Evolutionary conservation across 2,113 vertebrate species (phyloP).

Genomic region (Psilopsiagon aymara): DNA sequence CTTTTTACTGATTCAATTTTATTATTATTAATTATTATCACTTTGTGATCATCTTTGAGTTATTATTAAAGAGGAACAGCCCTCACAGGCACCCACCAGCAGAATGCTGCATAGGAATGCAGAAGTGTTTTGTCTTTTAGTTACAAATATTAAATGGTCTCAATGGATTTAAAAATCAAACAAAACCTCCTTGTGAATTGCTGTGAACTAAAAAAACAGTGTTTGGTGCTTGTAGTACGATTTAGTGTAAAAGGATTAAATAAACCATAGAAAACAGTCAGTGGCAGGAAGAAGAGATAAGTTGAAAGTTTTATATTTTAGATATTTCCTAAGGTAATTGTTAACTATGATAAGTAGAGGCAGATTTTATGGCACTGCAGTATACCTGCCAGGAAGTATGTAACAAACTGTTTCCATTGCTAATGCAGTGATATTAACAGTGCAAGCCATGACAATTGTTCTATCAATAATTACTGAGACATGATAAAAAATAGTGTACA

Average conservation of each 20-base stretch:
- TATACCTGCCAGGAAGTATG: slow-evolving; percentile 53
- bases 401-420: slow-evolving; percentile 56
- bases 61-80: not conserved
- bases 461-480: slow-evolving; percentile 76
- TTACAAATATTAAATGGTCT: not conserved
- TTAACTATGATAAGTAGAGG: not conserved
- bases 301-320: not conserved
- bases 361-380: not conserved
- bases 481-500: slow-evolving; percentile 17
- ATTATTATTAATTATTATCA: not conserved
- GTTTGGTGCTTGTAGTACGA: not conserved
- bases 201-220: not conserved
- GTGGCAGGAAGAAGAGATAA: not conserved
- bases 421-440: slow-evolving; percentile 67
- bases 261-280: not conserved
- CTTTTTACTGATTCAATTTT: not conserved
- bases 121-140: not conserved
- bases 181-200: not conserved
- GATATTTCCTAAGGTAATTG: slow-evolving; percentile 9
- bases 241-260: not conserved
- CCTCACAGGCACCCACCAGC: not conserved
- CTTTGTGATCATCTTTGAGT: not conserved
- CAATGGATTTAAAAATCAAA: not conserved
- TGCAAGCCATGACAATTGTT: slow-evolving; percentile 53
- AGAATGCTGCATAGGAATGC: not conserved